Evolutionary conservation across 2,888 invertebrate species (phyloP), one percentile per base, ranked within the genome.

Genomic region (Sinodicranocentrus sp.): DNA sequence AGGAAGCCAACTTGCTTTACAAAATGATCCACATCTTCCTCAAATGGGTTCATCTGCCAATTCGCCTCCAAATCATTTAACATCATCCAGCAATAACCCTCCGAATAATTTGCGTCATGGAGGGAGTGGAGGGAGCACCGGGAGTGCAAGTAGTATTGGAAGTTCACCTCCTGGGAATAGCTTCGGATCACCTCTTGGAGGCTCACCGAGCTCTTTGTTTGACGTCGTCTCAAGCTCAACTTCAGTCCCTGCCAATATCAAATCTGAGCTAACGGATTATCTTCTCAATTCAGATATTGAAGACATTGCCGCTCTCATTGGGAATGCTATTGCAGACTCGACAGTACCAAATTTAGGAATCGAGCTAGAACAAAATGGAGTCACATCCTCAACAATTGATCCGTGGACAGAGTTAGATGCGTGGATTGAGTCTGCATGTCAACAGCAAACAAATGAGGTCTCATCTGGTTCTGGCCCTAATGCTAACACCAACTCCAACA

Each of bases 361-460:
- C 21, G 92, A 93, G 84, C 92, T 93, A n/a, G 95, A 95, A 87
- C 87, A 86, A n/a, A 87, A 88, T 59, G 86, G 85, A 21, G 88
- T 89, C 67, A 89, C 87, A 6, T 88, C 87, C 8, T 89, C 88
- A 8, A 88, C 88, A 0, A 86, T 89, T 75, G 95, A 95, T 72
- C 94, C 94, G 0, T 97, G 96, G 96, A 95, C 96, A 93, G 96
- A 96, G 90, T 92, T 96, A 72, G 96, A 96, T 86, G 95, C 95
- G 79, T 96, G 95, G 95, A 95, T 97, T 88, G 95, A 95, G 84
- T 94, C 94, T 8, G 94, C 94, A 0, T 95, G 95, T 82, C 86
- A 87, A 26, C 85, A 84, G 23, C 52, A 77, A 15, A 54, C 71
- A 25, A 65, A 73, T 17, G 80, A 72, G 44, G 72, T 72, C 65